Evolutionary conservation across 1,140 invertebrate genomes (phyloP).

Genomic region (Euschistus heros): DNA sequence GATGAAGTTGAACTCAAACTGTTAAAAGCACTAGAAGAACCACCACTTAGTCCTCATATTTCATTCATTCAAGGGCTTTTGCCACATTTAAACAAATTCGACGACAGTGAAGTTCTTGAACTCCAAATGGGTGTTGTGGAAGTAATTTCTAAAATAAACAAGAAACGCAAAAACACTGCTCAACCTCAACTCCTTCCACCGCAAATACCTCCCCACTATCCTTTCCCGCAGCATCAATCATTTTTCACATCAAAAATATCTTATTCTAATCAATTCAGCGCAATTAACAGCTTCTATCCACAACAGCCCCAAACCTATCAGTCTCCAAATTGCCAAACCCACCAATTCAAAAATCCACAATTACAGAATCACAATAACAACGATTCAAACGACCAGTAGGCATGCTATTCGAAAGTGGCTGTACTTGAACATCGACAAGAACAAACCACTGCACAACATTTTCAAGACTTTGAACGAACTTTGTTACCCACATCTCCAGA

Average conservation of each 20-base stretch:
- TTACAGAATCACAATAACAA: not conserved
- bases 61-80: too few species aligned
- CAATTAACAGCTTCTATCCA: conserved; percentile 2
- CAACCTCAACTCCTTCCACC: too few species aligned
- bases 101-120: conserved; percentile 9
- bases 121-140: conserved; percentile 18
- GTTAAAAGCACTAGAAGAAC: too few species aligned
- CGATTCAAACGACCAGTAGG: too few species aligned
- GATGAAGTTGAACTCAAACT: conserved; percentile 20
- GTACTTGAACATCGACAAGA: conserved; percentile 6
- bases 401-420: too few species aligned
- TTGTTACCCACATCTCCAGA: not conserved
- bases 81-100: too few species aligned
- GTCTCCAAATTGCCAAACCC: conserved; percentile 1
- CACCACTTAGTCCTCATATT: too few species aligned
- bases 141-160: conserved; percentile 17
- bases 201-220: too few species aligned
- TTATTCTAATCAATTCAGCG: not conserved
- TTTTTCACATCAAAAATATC: too few species aligned
- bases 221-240: too few species aligned
- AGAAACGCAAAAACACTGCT: conserved; percentile 10
- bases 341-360: not conserved
- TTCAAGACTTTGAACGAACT: not conserved
- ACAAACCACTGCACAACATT: conserved; percentile 11
- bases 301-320: not conserved